A percentile compares a stretch with the other conserved stretches of the same genome.
Evolutionary conservation across 2,113 vertebrate genomes (phyloP).

Genomic region (Daphoenositta chrysoptera): DNA sequence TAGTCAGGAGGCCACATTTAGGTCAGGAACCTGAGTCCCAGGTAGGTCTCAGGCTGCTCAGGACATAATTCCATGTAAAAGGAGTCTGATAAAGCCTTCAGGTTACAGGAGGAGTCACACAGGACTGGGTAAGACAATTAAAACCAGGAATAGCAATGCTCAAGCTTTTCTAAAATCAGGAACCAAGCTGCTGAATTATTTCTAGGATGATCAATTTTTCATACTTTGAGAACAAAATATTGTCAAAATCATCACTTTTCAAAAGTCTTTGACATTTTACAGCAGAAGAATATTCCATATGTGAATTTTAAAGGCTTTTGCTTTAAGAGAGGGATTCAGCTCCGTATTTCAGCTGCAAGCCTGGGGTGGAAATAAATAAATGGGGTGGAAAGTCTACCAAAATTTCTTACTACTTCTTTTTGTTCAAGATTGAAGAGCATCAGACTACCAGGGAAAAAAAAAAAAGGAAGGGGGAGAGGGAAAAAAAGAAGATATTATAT

Average conservation of each 20-base stretch:
- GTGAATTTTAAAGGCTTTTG: not conserved
- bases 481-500: accelerated
- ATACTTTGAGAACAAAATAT: not conserved
- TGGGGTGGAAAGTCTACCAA: not conserved
- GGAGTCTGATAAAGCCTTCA: not conserved
- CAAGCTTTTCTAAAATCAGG: not conserved
- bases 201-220: not conserved
- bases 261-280: not conserved
- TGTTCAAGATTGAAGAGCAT: not conserved
- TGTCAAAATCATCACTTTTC: not conserved
- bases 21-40: not conserved
- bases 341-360: not conserved
- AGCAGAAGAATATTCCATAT: not conserved
- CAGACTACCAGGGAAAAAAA: not conserved
- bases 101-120: not conserved
- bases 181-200: not conserved
- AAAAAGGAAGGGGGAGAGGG: accelerated
- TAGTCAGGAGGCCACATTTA: not conserved
- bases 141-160: not conserved
- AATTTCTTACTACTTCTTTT: not conserved
- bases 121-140: not conserved
- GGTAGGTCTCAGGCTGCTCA: not conserved
- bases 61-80: not conserved
- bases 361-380: not conserved
- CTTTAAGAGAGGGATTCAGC: not conserved